Evolutionary conservation across 2,888 invertebrate species (phyloP), one percentile per base, ranked within the genome.

Genomic region (Chydorus sphaericus): DNA sequence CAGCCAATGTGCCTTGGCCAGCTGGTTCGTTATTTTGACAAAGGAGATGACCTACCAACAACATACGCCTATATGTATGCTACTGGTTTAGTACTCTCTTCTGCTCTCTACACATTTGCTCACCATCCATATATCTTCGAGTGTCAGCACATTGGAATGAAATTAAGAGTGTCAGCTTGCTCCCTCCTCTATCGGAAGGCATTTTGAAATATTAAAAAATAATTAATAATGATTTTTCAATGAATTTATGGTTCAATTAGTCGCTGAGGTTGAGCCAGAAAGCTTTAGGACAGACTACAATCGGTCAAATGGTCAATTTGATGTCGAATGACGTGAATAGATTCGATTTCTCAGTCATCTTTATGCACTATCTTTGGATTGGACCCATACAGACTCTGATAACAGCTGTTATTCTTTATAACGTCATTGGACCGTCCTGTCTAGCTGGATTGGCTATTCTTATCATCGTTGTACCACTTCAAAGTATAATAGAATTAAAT

Each of bases 241-340:
- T 26, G 11, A 29, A 31, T 31, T 29, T n/a, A 20, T 4, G n/a
- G 20, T 37, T 16, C 29, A 11, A 36, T 51, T 29, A 44, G 44
- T 54, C 30, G n/a, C 44, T 54, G 2, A 4, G n/a, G 23, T 16
- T 54, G 5, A 85, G 85, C 56, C 85, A 85, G 68, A 82, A 82
- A 6, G 87, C 92, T 1, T 72, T 91, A 50, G 85, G 84, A 6
- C 82, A 89, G 68, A 91, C 92, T 0, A 85, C 91, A 0, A 83
- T 85, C 0, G 94, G 94, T 0, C 90, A 93, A 70, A 81, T 96
- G 59, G 90, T 96, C 30, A 94, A 94, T 68, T 77, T 96, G 14
- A 73, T 97, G 58, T 91, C 94, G 1, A 97, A 94, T 67, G 96
- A 97, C 70, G 89, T 96, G 61, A 87, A 86, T 65, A 79, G 86